These are phyloP conservation scores for Antedon bifida DNA, from an alignment of 35 echinoderm and acorn worm genomes.

Conservation along the genomic window DNA sequence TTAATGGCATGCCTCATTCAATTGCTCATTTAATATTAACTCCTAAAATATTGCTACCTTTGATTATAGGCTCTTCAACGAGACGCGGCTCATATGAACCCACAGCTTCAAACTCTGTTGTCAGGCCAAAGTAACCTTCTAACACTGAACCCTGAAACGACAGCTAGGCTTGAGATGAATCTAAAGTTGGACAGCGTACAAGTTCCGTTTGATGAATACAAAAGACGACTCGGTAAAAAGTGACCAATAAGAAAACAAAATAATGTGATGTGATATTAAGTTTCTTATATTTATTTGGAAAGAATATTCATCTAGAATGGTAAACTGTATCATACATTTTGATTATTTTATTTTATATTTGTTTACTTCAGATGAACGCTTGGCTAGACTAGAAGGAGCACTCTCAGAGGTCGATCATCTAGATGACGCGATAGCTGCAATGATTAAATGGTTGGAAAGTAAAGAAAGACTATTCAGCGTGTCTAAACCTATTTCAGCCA, in stretches of 20 bases:
- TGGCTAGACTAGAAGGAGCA: conserved; percentile 81
- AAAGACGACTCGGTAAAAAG: conserved; percentile 68
- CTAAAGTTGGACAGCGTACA: conserved; percentile 82
- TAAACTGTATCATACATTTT: too few relatives aligned
- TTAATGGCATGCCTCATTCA: too few relatives aligned
- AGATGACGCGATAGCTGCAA: conserved; percentile 68
- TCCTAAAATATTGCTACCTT: too few relatives aligned
- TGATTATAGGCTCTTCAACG: conserved; percentile 49
- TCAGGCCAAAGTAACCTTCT: conserved; percentile 46
- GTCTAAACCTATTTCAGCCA: conserved; percentile 74
- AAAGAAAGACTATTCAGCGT: conserved; percentile 44
- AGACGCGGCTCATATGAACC: conserved; percentile 68
- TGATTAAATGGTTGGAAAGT: conserved; percentile 67
- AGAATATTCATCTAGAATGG: too few relatives aligned
- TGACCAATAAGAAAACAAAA: too few relatives aligned
- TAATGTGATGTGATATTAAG: too few relatives aligned
- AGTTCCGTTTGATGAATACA: conserved; percentile 60
- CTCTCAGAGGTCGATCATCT: conserved; percentile 74
- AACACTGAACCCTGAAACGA: conserved; percentile 49
- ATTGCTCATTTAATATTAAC: too few relatives aligned
- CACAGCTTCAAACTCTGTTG: conserved; percentile 27
- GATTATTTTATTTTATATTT: neutral
- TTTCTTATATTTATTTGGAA: too few relatives aligned
- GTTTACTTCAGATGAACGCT: conserved; percentile 64
- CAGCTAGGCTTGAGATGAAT: conserved; percentile 66